phyloP scores from a whole-genome alignment of 2,888 invertebrate genomes.

The Antheraea assamensis region DNA sequence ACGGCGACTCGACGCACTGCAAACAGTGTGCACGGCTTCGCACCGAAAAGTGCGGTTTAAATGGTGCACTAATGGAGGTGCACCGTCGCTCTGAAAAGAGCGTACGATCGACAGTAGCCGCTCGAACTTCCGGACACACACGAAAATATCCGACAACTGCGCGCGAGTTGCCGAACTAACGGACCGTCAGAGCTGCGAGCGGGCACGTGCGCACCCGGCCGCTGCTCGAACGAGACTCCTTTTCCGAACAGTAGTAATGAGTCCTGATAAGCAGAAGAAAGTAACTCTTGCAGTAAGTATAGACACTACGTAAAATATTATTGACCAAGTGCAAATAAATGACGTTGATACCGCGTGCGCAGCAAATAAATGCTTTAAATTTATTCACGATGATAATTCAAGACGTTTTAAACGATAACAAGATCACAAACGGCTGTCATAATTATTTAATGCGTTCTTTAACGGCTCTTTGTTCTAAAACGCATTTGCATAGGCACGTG shows the following conservation, averaged over 20 bases:
- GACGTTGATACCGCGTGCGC: slow-evolving; percentile 16
- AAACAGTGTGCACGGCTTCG: too few relatives aligned
- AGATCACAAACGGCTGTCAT: slow-evolving; percentile 51
- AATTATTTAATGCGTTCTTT: slow-evolving; percentile 51
- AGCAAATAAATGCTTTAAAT: slow-evolving; percentile 22
- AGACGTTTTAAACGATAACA: slow-evolving; percentile 47
- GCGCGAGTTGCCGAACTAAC: too few relatives aligned
- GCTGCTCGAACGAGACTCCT: too few relatives aligned
- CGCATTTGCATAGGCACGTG: slow-evolving; percentile 55
- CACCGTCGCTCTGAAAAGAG: too few relatives aligned
- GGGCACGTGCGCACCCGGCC: too few relatives aligned
- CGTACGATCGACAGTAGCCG: too few relatives aligned
- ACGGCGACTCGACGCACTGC: too few relatives aligned
- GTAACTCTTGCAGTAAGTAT: neutral
- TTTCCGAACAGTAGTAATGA: neutral
- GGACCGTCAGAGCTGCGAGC: too few relatives aligned
- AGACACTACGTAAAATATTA: neutral
- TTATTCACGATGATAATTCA: slow-evolving; percentile 30
- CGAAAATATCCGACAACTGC: too few relatives aligned
- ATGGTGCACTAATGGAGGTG: too few relatives aligned
- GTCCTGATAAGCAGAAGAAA: slow-evolving; percentile 1
- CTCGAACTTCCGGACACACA: too few relatives aligned
- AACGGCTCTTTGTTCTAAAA: slow-evolving; percentile 58
- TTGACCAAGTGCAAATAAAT: slow-evolving; percentile 16
- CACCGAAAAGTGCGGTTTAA: too few relatives aligned